phyloP scores from a whole-genome alignment of 2,797 vertebrate species.

The Propithecus deckenii region DNA sequence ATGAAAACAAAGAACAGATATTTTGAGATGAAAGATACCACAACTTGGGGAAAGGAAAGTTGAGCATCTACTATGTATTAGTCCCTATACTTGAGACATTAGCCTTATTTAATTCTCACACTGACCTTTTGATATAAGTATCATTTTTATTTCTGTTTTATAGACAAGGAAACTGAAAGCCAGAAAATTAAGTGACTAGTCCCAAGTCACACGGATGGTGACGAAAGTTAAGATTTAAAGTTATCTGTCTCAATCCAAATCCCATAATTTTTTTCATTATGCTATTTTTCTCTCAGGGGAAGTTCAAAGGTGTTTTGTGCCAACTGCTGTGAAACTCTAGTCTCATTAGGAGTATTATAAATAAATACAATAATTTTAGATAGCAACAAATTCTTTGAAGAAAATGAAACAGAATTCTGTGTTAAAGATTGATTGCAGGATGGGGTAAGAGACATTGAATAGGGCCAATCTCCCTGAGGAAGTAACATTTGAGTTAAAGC shows the following conservation, averaged over 20 bases:
- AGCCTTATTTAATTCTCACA: neutral
- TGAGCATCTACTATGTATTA: neutral
- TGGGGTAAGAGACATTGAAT: neutral
- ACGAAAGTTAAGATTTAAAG: slow-evolving; percentile 11
- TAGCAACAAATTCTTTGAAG: neutral
- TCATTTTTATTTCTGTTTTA: neutral
- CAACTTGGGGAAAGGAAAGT: neutral
- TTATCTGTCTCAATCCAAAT: neutral
- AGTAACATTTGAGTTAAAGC: neutral
- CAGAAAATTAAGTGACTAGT: neutral
- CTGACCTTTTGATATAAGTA: neutral
- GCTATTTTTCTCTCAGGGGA: neutral
- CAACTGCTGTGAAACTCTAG: neutral
- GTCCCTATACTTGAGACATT: neutral
- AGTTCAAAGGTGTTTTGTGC: neutral
- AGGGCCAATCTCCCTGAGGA: neutral
- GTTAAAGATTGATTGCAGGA: neutral
- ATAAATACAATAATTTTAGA: neutral
- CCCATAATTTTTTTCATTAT: neutral
- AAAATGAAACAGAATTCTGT: neutral
- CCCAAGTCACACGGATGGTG: neutral
- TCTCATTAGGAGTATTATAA: neutral
- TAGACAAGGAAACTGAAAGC: neutral
- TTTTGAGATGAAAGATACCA: neutral
- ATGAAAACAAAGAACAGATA: neutral